phyloP scores from a whole-genome alignment of 2,888 invertebrate species.

The Meteorus cinctellus region DNA sequence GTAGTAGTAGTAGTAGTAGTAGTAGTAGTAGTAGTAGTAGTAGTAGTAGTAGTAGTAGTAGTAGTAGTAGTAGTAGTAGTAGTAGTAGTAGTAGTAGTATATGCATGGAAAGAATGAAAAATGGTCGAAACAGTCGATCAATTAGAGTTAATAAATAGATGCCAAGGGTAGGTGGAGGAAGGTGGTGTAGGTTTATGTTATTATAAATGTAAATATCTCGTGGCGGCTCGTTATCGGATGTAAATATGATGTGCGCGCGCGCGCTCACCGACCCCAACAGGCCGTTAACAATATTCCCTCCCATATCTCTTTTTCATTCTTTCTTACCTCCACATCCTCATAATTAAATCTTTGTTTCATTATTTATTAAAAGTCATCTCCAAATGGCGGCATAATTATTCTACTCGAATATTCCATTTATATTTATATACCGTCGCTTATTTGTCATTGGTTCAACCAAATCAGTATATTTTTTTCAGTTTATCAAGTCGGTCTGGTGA shows the following conservation, averaged over 20 bases:
- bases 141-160: constrained; percentile 70
- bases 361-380: constrained; percentile 60
- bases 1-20: too few relatives aligned
- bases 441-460: neutral
- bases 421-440: neutral
- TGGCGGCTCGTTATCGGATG: constrained; percentile 72
- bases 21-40: too few relatives aligned
- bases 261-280: neutral
- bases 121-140: constrained; percentile 66
- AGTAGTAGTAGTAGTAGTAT: neutral
- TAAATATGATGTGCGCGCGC: constrained; percentile 67
- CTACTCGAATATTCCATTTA: neutral
- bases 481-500: neutral
- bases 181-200: constrained; percentile 67
- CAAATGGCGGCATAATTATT: neutral
- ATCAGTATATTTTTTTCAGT: neutral
- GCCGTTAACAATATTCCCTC: constrained; percentile 16
- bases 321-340: constrained; percentile 25
- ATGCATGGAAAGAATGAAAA: neutral
- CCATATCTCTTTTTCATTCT: neutral
- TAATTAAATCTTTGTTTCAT: constrained; percentile 65
- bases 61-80: too few relatives aligned
- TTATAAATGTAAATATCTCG: constrained; percentile 72
- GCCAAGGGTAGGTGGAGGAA: constrained; percentile 46
- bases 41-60: too few relatives aligned